These are phyloP conservation scores for Scaptomyza graminum DNA, from an alignment of 1,140 invertebrate genomes.

Conservation along the genomic window DNA sequence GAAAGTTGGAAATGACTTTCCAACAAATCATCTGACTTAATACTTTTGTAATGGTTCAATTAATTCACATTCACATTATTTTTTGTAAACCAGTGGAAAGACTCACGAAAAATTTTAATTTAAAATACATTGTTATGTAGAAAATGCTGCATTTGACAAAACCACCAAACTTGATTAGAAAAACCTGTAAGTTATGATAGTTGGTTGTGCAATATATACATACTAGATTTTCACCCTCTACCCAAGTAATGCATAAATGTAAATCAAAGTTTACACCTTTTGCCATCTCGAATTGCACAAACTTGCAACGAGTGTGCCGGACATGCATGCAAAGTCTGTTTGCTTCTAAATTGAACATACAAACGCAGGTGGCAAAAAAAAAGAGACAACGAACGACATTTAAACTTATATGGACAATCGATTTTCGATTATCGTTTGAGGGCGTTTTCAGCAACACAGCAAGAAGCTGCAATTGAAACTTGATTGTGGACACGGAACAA, in stretches of 20 bases:
- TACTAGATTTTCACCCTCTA: too few relatives aligned
- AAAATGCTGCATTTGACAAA: not conserved
- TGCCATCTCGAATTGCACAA: constrained; percentile 26
- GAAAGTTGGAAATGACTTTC: constrained; percentile 14
- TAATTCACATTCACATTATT: not conserved
- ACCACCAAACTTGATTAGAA: not conserved
- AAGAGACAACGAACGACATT: constrained; percentile 22
- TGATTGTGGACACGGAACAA: constrained; percentile 21
- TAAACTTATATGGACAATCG: constrained; percentile 55
- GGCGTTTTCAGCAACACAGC: constrained; percentile 1
- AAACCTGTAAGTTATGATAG: not conserved
- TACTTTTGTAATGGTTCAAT: not conserved
- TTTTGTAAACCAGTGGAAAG: not conserved
- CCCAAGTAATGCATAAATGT: constrained; percentile 28
- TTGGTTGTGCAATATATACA: not conserved
- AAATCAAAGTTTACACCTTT: constrained; percentile 51
- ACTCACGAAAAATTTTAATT: too few relatives aligned
- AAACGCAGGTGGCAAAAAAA: constrained; percentile 11
- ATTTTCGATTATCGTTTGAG: constrained; percentile 62
- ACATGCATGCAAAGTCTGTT: constrained; percentile 51
- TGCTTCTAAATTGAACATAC: constrained; percentile 38
- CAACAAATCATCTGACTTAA: not conserved
- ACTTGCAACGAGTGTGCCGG: constrained; percentile 27
- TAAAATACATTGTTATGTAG: too few relatives aligned
- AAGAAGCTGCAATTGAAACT: constrained; percentile 45